phyloP scores from a whole-genome alignment of 2,888 invertebrate genomes.

The Drosophila melanosoma region DNA sequence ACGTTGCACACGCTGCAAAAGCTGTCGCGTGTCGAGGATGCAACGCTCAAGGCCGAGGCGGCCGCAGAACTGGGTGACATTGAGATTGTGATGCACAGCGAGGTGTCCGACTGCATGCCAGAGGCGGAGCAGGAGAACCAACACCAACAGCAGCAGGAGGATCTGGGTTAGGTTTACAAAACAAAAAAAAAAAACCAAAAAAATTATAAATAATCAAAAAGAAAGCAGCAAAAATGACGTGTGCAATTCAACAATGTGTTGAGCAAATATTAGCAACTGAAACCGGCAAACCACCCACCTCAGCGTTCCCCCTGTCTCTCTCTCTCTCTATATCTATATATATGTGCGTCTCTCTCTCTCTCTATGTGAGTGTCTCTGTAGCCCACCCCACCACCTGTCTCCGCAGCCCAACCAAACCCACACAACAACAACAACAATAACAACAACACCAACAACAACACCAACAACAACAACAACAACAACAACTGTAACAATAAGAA shows the following conservation, averaged over 20 bases:
- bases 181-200: neutral
- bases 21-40: constrained; percentile 63
- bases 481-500: constrained; percentile 50
- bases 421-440: constrained; percentile 1
- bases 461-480: neutral
- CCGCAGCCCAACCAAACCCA: constrained; percentile 7
- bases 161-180: constrained; percentile 44
- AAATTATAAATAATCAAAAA: neutral
- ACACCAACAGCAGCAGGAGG: constrained; percentile 44
- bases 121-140: constrained; percentile 43
- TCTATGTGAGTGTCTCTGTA: constrained; percentile 19
- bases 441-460: neutral
- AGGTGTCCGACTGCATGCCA: constrained; percentile 60
- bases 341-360: neutral
- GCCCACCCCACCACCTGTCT: constrained; percentile 41
- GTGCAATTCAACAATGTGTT: constrained; percentile 67
- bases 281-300: constrained; percentile 62
- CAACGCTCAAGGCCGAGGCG: constrained; percentile 50
- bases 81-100: constrained; percentile 72
- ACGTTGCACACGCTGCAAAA: constrained; percentile 79
- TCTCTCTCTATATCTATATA: neutral
- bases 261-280: constrained; percentile 30
- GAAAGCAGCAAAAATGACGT: constrained; percentile 31
- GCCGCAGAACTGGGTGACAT: constrained; percentile 66
- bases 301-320: constrained; percentile 55